Evolutionary conservation across 2,888 invertebrate species (phyloP).

Genomic region (Troglohyphantes excavatus): DNA sequence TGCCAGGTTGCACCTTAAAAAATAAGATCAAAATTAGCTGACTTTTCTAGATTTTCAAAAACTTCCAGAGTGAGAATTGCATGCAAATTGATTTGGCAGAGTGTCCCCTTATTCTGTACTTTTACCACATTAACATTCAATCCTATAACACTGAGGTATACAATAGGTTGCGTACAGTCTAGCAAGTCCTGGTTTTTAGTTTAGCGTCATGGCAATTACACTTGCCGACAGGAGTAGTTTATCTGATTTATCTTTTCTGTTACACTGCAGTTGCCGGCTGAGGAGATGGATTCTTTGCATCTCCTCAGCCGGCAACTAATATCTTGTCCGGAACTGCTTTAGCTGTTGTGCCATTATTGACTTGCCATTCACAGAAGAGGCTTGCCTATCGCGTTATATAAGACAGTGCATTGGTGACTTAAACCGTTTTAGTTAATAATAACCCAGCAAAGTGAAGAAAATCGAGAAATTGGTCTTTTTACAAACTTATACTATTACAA

Average conservation of each 20-base stretch:
- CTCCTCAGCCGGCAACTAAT: no score
- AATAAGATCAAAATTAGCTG: no score
- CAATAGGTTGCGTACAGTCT: conserved; percentile 21
- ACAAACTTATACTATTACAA: no score
- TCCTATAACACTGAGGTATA: no score
- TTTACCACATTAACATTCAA: no score
- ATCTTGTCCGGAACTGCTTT: conserved; percentile 44
- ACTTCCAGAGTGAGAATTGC: no score
- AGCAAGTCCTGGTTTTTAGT: not conserved
- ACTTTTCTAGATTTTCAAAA: no score
- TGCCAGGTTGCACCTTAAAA: no score
- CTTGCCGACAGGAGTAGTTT: conserved; percentile 23
- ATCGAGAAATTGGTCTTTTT: no score
- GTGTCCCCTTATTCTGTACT: no score
- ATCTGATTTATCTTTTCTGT: conserved; percentile 21
- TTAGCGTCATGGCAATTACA: conserved; percentile 11
- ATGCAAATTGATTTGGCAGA: no score
- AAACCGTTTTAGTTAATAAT: not conserved
- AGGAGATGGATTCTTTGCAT: conserved; percentile 21
- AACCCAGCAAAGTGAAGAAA: no score
- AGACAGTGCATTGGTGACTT: not conserved
- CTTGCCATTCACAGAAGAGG: conserved; percentile 23
- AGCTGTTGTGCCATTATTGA: conserved; percentile 34
- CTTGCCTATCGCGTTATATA: conserved; percentile 35
- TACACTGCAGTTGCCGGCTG: not conserved